These are phyloP conservation scores for Varecia variegata DNA, from an alignment of 2,797 vertebrate genomes.

Conservation along the genomic window DNA sequence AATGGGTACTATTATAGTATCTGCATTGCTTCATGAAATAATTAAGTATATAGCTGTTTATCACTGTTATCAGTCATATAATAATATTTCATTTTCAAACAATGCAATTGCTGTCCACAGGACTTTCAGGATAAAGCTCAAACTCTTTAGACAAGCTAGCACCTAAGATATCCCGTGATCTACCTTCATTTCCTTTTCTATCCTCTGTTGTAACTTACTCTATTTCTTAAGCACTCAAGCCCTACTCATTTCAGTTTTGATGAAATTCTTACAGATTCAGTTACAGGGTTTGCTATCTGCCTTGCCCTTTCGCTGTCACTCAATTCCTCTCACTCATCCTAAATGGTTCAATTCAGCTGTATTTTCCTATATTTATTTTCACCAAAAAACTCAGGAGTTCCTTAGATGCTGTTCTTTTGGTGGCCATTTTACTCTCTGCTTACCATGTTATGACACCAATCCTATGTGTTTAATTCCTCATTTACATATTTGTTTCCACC, in stretches of 20 bases:
- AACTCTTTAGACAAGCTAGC: neutral
- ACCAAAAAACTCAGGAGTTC: neutral
- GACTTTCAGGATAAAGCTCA: neutral
- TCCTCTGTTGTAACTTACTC: neutral
- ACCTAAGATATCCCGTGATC: neutral
- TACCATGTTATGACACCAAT: neutral
- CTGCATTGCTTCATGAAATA: neutral
- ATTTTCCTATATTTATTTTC: neutral
- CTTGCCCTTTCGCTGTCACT: neutral
- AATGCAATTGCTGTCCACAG: neutral
- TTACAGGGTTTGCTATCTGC: neutral
- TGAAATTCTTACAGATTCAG: neutral
- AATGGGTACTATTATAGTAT: neutral
- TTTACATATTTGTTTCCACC: neutral
- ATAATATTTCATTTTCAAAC: constrained; percentile 7
- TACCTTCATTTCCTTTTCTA: neutral
- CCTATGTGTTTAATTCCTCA: neutral
- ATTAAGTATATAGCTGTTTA: neutral
- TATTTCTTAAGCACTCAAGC: neutral
- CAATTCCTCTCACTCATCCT: neutral
- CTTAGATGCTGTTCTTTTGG: neutral
- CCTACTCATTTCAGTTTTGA: neutral
- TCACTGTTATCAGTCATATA: neutral
- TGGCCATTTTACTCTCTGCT: neutral
- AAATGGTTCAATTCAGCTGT: neutral